Base-by-base conservation (phyloP, 92 coral and sea anemone genomes). In the Bergia puertoricense region DNA sequence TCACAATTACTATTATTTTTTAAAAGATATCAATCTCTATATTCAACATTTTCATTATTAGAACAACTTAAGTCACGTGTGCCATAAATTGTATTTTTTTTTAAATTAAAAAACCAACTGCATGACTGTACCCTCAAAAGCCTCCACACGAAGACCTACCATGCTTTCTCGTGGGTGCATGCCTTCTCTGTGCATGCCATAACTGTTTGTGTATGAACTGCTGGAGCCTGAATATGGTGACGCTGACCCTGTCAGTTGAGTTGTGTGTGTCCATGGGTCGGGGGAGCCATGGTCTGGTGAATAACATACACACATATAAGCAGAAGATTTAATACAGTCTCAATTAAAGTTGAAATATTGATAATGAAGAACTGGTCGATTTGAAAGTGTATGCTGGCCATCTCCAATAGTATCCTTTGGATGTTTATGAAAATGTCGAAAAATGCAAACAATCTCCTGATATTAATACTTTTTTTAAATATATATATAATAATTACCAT, bases 211-310 rank as follows among this genome's bases (percentile, higher is more conserved):
- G 90, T 93, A 92, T 80, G 98, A 88, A 62, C 92, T 90, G 74
- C 94, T 94, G 43, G 94, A 86, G 22, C 90, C 91, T 0, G 96
- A 96, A 84, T 94, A 89, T 2, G 99, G 92, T 36, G 97, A 90
- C 0, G 93, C 89, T 66, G 98, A 93, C 79, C 94, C 89, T 71
- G 96, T 95, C 88, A 94, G 91, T 85, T 95, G 97, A 75, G 91
- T 89, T 66, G 96, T 80, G 85, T 96, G 99, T 6, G 93, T 88
- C 99, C 99, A 96, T 4, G 99, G 98, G 88, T 96, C 99, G 10
- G 99, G 99, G 67, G 99, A 96, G 59, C 99, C 98, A 92, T 96
- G 99, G 76, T 96, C 99, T 93, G 91, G 54, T 85, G 85, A 71
- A n/a, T 16, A 82, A 76, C 65, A 77, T n/a, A 39, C n/a, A 11